Percentiles rank a stretch among this genome's conserved stretches.
Conservation (phyloP, 2,888 invertebrate genomes). For the Ophion ventricosus region DNA sequence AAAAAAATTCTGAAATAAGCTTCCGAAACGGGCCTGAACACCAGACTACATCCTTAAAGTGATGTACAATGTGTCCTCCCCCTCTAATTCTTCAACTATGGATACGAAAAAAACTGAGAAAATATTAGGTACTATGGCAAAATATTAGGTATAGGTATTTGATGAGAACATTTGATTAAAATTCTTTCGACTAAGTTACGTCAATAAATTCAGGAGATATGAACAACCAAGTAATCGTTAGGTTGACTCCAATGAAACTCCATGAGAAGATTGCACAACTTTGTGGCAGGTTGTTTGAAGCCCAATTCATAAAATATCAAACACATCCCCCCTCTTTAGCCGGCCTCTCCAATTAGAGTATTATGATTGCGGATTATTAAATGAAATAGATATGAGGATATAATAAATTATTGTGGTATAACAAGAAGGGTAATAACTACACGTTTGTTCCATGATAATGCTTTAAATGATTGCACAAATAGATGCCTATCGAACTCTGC, state of each 20-base stretch:
- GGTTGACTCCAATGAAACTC: not conserved
- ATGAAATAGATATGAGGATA: not conserved
- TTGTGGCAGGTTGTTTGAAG: not conserved
- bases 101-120: too few species aligned
- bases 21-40: too few species aligned
- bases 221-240: not conserved
- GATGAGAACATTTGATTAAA: not conserved
- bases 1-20: too few species aligned
- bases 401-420: not conserved
- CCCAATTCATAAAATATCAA: not conserved
- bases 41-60: too few species aligned
- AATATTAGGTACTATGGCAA: too few species aligned
- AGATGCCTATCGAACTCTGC: not conserved
- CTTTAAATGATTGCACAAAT: not conserved
- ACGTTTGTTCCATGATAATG: not conserved
- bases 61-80: too few species aligned
- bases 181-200: not conserved
- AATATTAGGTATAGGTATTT: too few species aligned
- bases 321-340: not conserved
- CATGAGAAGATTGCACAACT: not conserved
- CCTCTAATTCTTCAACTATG: too few species aligned
- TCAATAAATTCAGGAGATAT: not conserved
- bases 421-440: not conserved
- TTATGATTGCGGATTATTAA: not conserved
- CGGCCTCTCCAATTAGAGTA: not conserved